Evolutionary conservation across 2,888 invertebrate genomes (phyloP).

Genomic region (Gasteruption jaculator): DNA sequence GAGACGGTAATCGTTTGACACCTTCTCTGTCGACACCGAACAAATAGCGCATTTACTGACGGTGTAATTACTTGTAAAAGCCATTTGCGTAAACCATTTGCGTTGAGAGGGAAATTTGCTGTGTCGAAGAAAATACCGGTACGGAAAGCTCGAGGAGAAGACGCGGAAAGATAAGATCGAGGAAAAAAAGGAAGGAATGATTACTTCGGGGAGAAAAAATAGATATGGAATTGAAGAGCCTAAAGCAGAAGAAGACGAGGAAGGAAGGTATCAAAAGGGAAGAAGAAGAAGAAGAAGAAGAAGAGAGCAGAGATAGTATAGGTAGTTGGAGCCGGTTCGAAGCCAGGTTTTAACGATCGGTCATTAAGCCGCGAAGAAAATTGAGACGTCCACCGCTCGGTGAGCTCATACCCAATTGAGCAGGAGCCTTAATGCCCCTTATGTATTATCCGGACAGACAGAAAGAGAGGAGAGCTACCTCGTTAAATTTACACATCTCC

Average conservation of each 20-base stretch:
- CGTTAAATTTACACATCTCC: conserved; percentile 24
- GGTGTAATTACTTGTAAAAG: no score
- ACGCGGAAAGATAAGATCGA: no score
- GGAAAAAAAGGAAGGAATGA: no score
- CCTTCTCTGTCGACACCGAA: no score
- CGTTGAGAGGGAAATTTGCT: no score
- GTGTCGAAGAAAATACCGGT: no score
- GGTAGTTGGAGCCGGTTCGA: conserved; percentile 35
- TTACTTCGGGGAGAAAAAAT: no score
- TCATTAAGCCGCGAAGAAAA: conserved; percentile 48
- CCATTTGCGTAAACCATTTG: no score
- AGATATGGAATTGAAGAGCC: no score
- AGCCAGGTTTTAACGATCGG: conserved; percentile 45
- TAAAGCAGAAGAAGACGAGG: conserved; percentile 4
- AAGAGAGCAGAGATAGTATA: conserved; percentile 18
- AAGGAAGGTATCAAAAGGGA: conserved; percentile 9
- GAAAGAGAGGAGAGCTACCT: conserved; percentile 30
- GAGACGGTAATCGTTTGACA: no score
- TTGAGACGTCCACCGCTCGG: conserved; percentile 44
- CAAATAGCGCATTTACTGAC: no score
- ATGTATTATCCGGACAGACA: conserved; percentile 38
- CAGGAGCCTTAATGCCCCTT: conserved; percentile 37
- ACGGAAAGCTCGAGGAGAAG: no score
- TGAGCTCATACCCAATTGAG: conserved; percentile 37
- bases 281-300: conserved; percentile 12